These are phyloP conservation scores for Pelmatolapia mariae DNA, from an alignment of 2,113 vertebrate species.

Conservation along the genomic window DNA sequence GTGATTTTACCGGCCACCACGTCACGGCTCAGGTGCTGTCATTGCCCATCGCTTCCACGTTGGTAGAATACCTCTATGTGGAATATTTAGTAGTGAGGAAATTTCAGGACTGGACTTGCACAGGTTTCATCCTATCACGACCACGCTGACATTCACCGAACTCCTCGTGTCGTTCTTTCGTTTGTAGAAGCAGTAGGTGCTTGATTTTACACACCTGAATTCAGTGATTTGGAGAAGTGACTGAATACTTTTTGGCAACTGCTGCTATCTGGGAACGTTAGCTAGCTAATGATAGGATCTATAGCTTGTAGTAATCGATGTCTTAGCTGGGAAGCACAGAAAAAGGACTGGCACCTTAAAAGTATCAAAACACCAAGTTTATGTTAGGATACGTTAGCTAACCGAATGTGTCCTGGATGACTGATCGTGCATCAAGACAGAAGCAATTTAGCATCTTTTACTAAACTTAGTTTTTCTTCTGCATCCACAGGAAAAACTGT, in stretches of 20 bases:
- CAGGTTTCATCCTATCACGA: not conserved
- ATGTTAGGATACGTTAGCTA: not conserved
- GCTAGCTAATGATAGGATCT: not conserved
- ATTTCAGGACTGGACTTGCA: not conserved
- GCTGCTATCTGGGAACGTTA: not conserved
- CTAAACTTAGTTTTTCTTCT: not conserved
- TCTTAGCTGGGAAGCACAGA: not conserved
- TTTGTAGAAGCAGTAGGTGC: not conserved
- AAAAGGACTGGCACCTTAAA: not conserved
- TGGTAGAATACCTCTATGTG: not conserved
- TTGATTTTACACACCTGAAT: not conserved
- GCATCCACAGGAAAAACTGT: not conserved
- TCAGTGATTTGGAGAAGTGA: not conserved
- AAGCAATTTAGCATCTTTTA: not conserved
- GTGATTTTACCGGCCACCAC: not conserved
- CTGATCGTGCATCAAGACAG: not conserved
- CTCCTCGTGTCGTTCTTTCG: fast-evolving
- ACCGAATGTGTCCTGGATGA: not conserved
- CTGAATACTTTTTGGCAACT: not conserved
- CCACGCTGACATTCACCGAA: not conserved
- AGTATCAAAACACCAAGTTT: not conserved
- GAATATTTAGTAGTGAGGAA: not conserved
- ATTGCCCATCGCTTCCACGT: not conserved
- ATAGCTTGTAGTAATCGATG: not conserved
- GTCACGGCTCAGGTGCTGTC: not conserved